phyloP scores from a whole-genome alignment of 2,113 vertebrate genomes.

The Paedocypris sp. region DNA sequence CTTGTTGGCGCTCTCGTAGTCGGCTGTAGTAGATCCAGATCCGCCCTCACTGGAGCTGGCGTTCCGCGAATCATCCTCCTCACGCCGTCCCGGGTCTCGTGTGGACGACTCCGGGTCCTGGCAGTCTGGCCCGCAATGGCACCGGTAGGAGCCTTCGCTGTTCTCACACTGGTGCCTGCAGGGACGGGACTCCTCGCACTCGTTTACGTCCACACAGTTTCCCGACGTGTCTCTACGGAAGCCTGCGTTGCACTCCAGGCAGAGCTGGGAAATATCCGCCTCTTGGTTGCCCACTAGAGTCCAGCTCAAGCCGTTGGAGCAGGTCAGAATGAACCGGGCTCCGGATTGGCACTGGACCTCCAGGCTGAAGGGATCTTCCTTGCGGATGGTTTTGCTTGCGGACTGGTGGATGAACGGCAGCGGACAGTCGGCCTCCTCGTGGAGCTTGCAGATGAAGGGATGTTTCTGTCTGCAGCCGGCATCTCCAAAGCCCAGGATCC shows the following conservation, averaged over 20 bases:
- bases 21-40: not conserved
- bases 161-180: slow-evolving; percentile 43
- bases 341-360: slow-evolving; percentile 39
- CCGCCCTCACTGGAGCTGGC: not conserved
- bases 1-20: not conserved
- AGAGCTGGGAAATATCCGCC: slow-evolving; percentile 17
- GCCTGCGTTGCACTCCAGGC: slow-evolving; percentile 34
- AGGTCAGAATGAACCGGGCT: slow-evolving; percentile 29
- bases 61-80: too few species aligned
- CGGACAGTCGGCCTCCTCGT: not conserved
- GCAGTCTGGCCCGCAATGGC: slow-evolving; percentile 28
- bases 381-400: not conserved
- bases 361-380: slow-evolving; percentile 25
- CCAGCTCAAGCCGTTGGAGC: slow-evolving; percentile 35
- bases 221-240: slow-evolving; percentile 19
- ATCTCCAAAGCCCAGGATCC: slow-evolving; percentile 27
- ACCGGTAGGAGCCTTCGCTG: slow-evolving; percentile 42
- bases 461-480: not conserved
- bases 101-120: not conserved
- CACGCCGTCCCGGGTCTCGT: not conserved
- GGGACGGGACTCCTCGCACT: slow-evolving; percentile 30
- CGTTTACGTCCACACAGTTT: slow-evolving; percentile 43
- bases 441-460: slow-evolving; percentile 40
- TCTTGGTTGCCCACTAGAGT: not conserved
- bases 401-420: accelerated